Conservation (phyloP, 2,888 invertebrate genomes). For the Lasiommata megera region DNA sequence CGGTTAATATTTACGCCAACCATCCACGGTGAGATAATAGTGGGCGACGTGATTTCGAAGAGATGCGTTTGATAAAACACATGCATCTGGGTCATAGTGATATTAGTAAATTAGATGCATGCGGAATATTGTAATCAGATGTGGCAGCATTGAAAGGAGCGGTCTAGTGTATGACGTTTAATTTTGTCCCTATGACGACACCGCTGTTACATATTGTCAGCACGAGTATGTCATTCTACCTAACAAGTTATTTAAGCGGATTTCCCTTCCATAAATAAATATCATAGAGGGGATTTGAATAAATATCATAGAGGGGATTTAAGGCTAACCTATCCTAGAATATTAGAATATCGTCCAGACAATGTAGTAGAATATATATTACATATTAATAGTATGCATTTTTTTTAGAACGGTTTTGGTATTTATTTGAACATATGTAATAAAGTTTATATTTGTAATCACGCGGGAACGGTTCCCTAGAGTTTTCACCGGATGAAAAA, state of each 20-base stretch:
- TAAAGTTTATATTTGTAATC: too few species aligned
- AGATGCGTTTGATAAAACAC: conserved; percentile 18
- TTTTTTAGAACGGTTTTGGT: too few species aligned
- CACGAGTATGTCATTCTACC: not conserved
- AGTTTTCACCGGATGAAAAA: too few species aligned
- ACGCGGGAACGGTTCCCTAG: too few species aligned
- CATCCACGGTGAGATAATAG: not conserved
- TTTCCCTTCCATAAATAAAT: not conserved
- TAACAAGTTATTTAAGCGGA: not conserved
- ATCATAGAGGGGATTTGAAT: too few species aligned
- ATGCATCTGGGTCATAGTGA: conserved; percentile 30
- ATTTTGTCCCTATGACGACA: conserved; percentile 8
- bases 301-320: too few species aligned
- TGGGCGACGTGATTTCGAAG: conserved; percentile 19
- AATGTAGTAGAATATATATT: too few species aligned
- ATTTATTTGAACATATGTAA: too few species aligned
- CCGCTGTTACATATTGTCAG: not conserved
- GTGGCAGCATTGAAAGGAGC: conserved; percentile 17
- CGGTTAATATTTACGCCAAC: conserved; percentile 2
- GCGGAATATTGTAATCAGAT: conserved; percentile 18
- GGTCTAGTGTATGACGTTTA: conserved; percentile 15
- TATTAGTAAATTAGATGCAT: conserved; percentile 18
- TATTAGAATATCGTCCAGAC: too few species aligned
- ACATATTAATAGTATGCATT: too few species aligned
- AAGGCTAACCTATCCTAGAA: too few species aligned